Percentiles rank a stretch among this genome's conserved stretches.
phyloP scores from a whole-genome alignment of 2,888 invertebrate genomes.

The Ashinkailepas kermadecensis region DNA sequence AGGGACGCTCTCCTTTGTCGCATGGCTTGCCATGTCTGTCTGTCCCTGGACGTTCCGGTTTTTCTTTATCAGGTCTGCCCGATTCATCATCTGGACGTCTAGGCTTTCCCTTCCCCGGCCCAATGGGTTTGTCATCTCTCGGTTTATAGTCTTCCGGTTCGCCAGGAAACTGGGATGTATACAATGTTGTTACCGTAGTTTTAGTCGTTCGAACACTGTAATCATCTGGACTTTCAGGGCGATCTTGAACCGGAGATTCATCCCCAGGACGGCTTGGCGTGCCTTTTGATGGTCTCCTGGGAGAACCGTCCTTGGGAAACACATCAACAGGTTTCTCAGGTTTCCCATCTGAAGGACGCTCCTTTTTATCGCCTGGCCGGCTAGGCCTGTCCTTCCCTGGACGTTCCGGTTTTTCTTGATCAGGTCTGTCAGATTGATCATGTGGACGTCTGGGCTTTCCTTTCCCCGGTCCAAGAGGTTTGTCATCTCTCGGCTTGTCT shows the following conservation, averaged over 20 bases:
- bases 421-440: background rate
- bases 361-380: background rate
- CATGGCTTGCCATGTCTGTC: background rate
- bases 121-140: background rate
- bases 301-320: background rate
- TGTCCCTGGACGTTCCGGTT: background rate
- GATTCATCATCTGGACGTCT: background rate
- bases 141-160: slow-evolving; percentile 1
- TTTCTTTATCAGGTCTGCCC: background rate
- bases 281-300: background rate
- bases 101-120: background rate
- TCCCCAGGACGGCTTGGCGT: background rate
- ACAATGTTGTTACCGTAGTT: background rate
- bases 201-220: background rate
- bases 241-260: background rate
- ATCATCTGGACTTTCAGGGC: background rate
- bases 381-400: background rate
- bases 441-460: background rate
- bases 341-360: background rate
- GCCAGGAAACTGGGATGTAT: background rate
- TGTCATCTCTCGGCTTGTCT: background rate
- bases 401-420: background rate
- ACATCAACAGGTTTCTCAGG: background rate
- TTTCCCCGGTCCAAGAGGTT: background rate
- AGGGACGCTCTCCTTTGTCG: too few relatives aligned